phyloP scores from a whole-genome alignment of 2,113 vertebrate genomes.

The Rhadina sibilatrix region DNA sequence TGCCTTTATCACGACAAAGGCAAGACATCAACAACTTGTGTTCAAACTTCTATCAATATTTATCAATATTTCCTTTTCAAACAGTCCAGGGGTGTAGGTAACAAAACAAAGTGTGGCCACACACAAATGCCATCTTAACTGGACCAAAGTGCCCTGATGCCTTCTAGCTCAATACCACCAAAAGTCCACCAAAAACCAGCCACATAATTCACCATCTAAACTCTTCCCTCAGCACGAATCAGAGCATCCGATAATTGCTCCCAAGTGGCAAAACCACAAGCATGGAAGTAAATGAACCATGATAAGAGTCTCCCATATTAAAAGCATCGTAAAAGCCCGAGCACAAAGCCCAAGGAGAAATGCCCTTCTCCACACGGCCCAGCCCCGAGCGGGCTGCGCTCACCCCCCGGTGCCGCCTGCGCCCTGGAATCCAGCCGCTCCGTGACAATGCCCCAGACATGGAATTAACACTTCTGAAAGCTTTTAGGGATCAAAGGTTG shows the following conservation, averaged over 20 bases:
- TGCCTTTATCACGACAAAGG: not conserved
- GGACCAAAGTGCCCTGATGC: not conserved
- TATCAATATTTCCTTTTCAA: not conserved
- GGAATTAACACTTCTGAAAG: slow-evolving; percentile 54
- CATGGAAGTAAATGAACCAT: slow-evolving; percentile 23
- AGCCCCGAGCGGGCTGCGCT: not conserved
- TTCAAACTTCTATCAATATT: not conserved
- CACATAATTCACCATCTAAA: slow-evolving; percentile 20
- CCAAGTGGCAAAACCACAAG: slow-evolving; percentile 54
- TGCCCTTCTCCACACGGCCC: slow-evolving; percentile 12
- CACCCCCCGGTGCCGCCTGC: not conserved
- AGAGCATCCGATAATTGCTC: not conserved
- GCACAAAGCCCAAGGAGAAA: slow-evolving; percentile 35
- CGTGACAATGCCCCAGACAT: slow-evolving; percentile 50
- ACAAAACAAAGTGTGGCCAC: not conserved
- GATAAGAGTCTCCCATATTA: slow-evolving; percentile 47
- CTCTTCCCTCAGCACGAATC: not conserved
- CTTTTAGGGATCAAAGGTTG: slow-evolving; percentile 47
- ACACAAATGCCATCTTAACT: not conserved
- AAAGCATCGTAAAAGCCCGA: slow-evolving; percentile 36
- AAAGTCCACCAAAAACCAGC: slow-evolving; percentile 3
- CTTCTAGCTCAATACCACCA: not conserved
- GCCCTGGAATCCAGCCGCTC: slow-evolving; percentile 13
- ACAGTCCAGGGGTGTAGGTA: not conserved
- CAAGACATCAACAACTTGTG: not conserved